These are phyloP conservation scores for Prenolepis imparis DNA, from an alignment of 2,888 invertebrate species.

Conservation along the genomic window DNA sequence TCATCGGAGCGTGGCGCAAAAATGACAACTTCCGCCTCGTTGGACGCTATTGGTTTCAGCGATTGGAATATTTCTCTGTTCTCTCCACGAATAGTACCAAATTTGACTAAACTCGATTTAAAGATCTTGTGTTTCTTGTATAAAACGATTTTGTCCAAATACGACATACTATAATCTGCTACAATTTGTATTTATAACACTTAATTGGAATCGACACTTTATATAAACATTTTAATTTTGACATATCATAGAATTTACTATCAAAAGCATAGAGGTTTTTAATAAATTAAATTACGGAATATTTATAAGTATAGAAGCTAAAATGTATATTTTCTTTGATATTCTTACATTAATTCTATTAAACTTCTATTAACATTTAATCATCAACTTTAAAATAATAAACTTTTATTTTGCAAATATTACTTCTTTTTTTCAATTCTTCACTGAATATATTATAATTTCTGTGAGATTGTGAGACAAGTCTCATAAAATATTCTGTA, in stretches of 20 bases:
- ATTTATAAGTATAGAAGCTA: neutral
- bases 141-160: neutral
- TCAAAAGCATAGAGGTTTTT: neutral
- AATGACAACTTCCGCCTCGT: conserved; percentile 23
- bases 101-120: conserved; percentile 3
- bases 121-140: neutral
- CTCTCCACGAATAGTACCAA: neutral
- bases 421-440: neutral
- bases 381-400: neutral
- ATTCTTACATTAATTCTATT: neutral
- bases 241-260: neutral
- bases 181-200: neutral
- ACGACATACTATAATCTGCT: neutral
- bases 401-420: neutral
- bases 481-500: neutral
- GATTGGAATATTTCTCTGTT: conserved; percentile 6
- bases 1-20: conserved; percentile 17
- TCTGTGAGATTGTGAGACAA: neutral
- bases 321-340: neutral
- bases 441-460: neutral
- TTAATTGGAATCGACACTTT: neutral
- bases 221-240: neutral
- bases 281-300: neutral
- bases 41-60: conserved; percentile 9
- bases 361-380: neutral